Percentiles rank a stretch among this genome's conserved stretches.
These are phyloP conservation scores for Iguana delicatissima DNA, from an alignment of 2,797 vertebrate genomes.

Conservation along the genomic window DNA sequence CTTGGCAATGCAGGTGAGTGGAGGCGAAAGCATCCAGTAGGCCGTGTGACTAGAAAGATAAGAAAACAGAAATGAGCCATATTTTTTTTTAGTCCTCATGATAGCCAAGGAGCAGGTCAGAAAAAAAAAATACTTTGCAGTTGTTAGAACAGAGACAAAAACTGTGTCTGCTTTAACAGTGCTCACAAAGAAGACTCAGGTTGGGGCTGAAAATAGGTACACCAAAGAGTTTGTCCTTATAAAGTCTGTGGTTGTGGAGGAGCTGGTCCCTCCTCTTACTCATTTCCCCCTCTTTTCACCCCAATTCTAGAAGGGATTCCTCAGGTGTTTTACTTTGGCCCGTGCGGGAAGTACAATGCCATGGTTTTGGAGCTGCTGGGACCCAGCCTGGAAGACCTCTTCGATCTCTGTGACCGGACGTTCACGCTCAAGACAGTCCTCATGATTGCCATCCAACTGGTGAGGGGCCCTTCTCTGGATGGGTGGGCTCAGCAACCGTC, in stretches of 20 bases:
- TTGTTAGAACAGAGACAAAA: too few species aligned
- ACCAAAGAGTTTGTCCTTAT: too few species aligned
- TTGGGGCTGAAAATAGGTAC: too few species aligned
- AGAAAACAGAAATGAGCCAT: not conserved
- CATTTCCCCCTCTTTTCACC: fast-evolving
- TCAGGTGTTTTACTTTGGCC: constrained; percentile 99
- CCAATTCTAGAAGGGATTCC: constrained; percentile 93
- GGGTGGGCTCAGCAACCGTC: not conserved
- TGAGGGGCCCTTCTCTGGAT: constrained; percentile 69
- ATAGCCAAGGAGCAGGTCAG: not conserved
- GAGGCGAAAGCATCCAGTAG: too few species aligned
- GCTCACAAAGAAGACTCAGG: not conserved
- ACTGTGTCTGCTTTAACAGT: not conserved
- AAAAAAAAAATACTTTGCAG: not conserved
- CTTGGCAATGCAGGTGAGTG: constrained; percentile 92
- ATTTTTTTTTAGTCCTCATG: not conserved
- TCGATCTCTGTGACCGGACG: constrained; percentile 96
- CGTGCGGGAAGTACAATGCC: constrained; percentile 98
- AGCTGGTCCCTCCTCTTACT: not conserved
- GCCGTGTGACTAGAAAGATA: too few species aligned
- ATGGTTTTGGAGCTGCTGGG: constrained; percentile 99
- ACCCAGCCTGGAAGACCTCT: constrained; percentile 97
- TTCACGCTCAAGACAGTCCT: constrained; percentile 99
- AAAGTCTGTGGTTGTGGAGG: not conserved
- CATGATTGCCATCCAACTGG: constrained; percentile 99